A percentile compares a stretch with the other conserved stretches of the same genome.
Conservation (phyloP, 1,140 invertebrate genomes). For the Penaeus japonicus region DNA sequence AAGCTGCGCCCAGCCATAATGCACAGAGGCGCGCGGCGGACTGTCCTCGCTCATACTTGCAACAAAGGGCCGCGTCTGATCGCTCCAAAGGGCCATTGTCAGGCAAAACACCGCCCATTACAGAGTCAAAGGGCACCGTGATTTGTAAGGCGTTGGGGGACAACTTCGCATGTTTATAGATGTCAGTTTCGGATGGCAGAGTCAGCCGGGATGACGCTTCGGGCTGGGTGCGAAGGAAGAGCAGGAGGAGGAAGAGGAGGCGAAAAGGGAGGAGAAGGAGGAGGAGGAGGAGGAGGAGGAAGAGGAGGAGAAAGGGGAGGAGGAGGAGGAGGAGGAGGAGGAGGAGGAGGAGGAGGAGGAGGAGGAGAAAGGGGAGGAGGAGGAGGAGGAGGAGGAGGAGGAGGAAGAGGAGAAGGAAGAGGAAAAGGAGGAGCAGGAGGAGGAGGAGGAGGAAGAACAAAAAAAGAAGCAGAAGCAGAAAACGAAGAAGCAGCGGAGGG, state of each 20-base stretch:
- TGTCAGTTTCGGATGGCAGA: conserved; percentile 45
- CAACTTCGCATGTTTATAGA: conserved; percentile 48
- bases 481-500: background rate
- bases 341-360: background rate
- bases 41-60: conserved; percentile 50
- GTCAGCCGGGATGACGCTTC: conserved; percentile 4
- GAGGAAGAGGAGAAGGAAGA: background rate
- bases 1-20: background rate
- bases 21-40: conserved; percentile 24
- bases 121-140: conserved; percentile 47
- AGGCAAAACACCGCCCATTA: conserved; percentile 54
- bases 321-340: background rate
- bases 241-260: background rate
- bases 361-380: background rate
- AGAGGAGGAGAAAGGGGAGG: background rate
- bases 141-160: conserved; percentile 49
- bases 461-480: background rate
- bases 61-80: conserved; percentile 53
- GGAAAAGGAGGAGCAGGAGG: background rate
- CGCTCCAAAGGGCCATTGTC: conserved; percentile 51
- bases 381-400: background rate
- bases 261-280: background rate
- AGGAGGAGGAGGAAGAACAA: background rate
- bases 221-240: background rate
- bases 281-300: background rate